phyloP scores from a whole-genome alignment of 1,140 invertebrate genomes.

The Cataglyphis hispanica region DNA sequence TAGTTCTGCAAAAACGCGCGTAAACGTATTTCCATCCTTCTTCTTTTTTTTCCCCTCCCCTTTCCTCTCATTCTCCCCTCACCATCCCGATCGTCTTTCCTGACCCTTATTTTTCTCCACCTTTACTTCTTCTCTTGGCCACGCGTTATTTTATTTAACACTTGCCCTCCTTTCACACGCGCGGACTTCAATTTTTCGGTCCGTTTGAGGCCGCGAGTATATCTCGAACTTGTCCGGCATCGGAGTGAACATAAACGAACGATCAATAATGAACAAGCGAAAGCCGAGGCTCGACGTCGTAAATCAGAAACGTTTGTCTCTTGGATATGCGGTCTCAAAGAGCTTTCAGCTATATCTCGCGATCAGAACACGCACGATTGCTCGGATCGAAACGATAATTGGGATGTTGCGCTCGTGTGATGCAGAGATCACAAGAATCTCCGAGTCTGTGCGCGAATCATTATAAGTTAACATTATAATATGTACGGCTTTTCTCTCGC shows the following conservation, averaged over 20 bases:
- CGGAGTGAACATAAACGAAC: constrained; percentile 60
- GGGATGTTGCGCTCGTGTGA: not conserved
- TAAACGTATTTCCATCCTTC: constrained; percentile 40
- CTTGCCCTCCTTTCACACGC: constrained; percentile 48
- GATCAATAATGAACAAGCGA: constrained; percentile 58
- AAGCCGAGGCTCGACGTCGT: constrained; percentile 48
- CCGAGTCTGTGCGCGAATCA: no score
- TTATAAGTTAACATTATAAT: not conserved
- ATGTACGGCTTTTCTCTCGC: not conserved
- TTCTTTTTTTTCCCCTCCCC: not conserved
- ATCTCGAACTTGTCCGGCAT: constrained; percentile 62
- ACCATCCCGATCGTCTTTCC: constrained; percentile 1
- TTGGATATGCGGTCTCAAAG: constrained; percentile 53
- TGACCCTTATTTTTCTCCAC: constrained; percentile 59
- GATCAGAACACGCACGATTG: constrained; percentile 9
- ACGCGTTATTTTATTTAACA: constrained; percentile 48
- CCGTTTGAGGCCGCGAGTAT: constrained; percentile 57
- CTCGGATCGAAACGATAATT: constrained; percentile 1
- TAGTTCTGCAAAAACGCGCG: constrained; percentile 33
- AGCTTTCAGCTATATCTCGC: constrained; percentile 36
- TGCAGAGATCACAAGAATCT: not conserved
- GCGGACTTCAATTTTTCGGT: constrained; percentile 60
- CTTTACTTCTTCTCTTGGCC: constrained; percentile 21
- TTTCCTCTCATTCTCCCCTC: constrained; percentile 1
- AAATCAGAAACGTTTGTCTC: constrained; percentile 64